These are phyloP conservation scores for Silurus meridionalis DNA, from an alignment of 2,113 vertebrate species.

Conservation along the genomic window DNA sequence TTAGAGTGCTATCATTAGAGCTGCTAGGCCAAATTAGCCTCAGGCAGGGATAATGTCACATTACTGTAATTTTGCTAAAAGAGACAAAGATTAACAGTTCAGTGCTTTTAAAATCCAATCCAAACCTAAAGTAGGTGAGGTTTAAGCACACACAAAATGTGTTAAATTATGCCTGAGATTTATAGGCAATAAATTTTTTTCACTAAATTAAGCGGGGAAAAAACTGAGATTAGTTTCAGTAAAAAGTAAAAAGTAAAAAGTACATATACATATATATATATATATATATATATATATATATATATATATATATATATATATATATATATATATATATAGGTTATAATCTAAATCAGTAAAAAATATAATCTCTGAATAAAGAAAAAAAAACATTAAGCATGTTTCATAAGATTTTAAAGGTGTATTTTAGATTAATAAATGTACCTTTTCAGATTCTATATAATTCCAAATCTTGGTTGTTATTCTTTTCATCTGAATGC, in stretches of 20 bases:
- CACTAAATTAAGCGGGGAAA: neutral
- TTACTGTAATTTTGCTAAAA: neutral
- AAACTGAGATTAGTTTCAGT: neutral
- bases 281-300: too few species aligned
- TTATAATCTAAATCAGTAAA: neutral
- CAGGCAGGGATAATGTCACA: neutral
- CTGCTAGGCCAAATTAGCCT: neutral
- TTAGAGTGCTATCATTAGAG: neutral
- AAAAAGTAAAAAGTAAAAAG: neutral
- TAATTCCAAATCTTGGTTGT: neutral
- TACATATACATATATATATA: neutral
- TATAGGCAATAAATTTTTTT: neutral
- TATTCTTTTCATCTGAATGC: neutral
- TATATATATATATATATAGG: too few species aligned
- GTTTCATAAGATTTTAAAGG: neutral
- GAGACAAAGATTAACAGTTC: slow-evolving; percentile 10
- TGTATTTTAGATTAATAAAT: neutral
- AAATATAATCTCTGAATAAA: neutral
- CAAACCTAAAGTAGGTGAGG: neutral
- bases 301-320: too few species aligned
- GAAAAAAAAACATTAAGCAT: neutral
- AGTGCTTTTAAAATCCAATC: neutral
- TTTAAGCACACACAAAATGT: neutral
- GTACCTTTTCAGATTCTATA: neutral
- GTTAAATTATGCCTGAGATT: neutral